Conservation (phyloP, 2,797 vertebrate species). For the Oreonectes daqikongensis region DNA sequence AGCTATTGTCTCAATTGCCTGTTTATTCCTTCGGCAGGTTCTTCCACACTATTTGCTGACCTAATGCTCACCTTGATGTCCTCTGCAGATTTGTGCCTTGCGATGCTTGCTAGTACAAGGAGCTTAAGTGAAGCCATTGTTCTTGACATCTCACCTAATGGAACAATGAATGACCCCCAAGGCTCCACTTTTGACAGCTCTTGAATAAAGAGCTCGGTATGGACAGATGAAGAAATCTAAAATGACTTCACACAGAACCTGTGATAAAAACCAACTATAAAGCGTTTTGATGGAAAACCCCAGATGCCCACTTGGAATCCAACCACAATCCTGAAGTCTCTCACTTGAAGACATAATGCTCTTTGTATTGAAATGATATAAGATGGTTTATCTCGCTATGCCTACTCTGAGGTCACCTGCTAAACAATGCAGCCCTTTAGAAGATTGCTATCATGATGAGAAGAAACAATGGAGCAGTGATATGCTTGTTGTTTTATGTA, state of each 20-base stretch:
- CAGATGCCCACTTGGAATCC: background rate
- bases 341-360: background rate
- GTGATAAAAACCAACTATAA: slow-evolving; percentile 6
- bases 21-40: background rate
- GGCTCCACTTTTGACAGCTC: slow-evolving; percentile 24
- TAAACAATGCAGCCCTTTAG: slow-evolving; percentile 24
- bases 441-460: slow-evolving; percentile 33
- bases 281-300: background rate
- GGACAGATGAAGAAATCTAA: slow-evolving; percentile 19
- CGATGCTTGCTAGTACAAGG: background rate
- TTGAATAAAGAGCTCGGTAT: slow-evolving; percentile 13
- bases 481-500: slow-evolving; percentile 8
- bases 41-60: background rate
- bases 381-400: slow-evolving; percentile 15
- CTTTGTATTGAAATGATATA: slow-evolving; percentile 27
- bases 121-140: slow-evolving; percentile 10
- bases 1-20: background rate
- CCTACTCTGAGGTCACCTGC: slow-evolving; percentile 8
- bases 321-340: slow-evolving; percentile 24
- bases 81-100: background rate
- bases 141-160: slow-evolving; percentile 31
- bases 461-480: slow-evolving; percentile 29
- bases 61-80: slow-evolving; percentile 12
- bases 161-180: slow-evolving; percentile 16
- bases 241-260: slow-evolving; percentile 4